Evolutionary conservation across 2,113 vertebrate genomes (phyloP).

Genomic region (Chaetops frenatus): DNA sequence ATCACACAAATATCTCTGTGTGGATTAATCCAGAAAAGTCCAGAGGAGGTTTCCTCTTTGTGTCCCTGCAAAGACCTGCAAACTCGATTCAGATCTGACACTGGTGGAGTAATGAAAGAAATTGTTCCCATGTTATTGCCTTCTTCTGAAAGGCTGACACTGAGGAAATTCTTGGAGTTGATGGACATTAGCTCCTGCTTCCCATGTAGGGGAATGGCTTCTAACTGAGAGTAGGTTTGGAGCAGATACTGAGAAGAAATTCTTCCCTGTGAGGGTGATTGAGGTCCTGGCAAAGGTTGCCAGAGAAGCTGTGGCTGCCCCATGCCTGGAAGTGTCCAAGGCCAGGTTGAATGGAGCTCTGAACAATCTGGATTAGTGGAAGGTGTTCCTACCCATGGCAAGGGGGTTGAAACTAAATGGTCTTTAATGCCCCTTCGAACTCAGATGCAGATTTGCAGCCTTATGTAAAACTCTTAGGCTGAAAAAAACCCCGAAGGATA

Average conservation of each 20-base stretch:
- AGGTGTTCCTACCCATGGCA: not conserved
- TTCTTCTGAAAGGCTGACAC: not conserved
- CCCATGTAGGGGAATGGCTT: not conserved
- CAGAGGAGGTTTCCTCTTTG: not conserved
- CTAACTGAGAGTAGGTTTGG: not conserved
- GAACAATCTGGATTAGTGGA: not conserved
- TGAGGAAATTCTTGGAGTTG: not conserved
- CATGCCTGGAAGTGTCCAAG: not conserved
- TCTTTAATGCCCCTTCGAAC: not conserved
- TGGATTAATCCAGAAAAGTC: not conserved
- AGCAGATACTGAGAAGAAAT: not conserved
- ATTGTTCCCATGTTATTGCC: not conserved
- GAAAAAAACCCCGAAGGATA: accelerated
- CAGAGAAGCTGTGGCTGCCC: accelerated
- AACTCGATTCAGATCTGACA: not conserved
- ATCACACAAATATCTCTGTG: not conserved
- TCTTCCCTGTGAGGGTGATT: not conserved
- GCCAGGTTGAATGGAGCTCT: not conserved
- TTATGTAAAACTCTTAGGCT: not conserved
- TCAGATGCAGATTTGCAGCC: not conserved
- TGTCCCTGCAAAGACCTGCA: not conserved
- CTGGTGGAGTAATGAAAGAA: not conserved
- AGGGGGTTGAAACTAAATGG: not conserved
- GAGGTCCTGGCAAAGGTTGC: not conserved
- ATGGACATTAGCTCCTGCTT: not conserved